Conservation (phyloP, 2,797 vertebrate genomes). For the Pseudomugil tenellus region DNA sequence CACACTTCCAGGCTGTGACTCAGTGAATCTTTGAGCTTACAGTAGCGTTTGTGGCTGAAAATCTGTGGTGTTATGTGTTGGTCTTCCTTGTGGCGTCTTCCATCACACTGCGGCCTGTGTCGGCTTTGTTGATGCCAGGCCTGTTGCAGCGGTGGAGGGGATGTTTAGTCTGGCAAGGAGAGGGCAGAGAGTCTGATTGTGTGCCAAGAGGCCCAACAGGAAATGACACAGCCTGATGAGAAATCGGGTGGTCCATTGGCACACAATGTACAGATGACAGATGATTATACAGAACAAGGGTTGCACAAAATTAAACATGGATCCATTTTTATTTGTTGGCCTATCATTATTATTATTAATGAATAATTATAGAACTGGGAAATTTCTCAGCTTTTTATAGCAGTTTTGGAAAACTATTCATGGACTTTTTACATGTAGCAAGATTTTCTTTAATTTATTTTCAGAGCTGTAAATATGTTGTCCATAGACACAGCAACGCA, state of each 20-base stretch:
- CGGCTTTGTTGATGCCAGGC: slow-evolving; percentile 40
- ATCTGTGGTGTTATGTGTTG: slow-evolving; percentile 24
- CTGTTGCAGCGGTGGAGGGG: slow-evolving; percentile 62
- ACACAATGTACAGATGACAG: background rate
- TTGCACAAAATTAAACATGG: background rate
- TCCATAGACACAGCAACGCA: background rate
- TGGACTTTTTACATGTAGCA: background rate
- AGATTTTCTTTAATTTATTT: background rate
- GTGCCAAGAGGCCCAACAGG: slow-evolving; percentile 58
- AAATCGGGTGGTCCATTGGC: slow-evolving; percentile 11
- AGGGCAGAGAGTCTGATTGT: slow-evolving; percentile 53
- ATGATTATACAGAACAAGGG: background rate
- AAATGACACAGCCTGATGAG: slow-evolving; percentile 57
- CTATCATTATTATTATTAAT: background rate
- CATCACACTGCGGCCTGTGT: slow-evolving; percentile 27
- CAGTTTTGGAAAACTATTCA: background rate
- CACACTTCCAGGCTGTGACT: slow-evolving; percentile 36
- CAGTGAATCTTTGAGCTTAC: slow-evolving; percentile 10
- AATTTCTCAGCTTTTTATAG: background rate
- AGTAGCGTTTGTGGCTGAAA: slow-evolving; percentile 8
- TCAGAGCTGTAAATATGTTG: too few species aligned
- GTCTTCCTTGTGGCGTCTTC: slow-evolving; percentile 25
- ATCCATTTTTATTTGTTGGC: background rate
- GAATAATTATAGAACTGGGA: background rate
- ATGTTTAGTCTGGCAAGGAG: slow-evolving; percentile 81